Base-by-base conservation (phyloP, 2,888 invertebrate genomes). In the Zeuzera pyrina region DNA sequence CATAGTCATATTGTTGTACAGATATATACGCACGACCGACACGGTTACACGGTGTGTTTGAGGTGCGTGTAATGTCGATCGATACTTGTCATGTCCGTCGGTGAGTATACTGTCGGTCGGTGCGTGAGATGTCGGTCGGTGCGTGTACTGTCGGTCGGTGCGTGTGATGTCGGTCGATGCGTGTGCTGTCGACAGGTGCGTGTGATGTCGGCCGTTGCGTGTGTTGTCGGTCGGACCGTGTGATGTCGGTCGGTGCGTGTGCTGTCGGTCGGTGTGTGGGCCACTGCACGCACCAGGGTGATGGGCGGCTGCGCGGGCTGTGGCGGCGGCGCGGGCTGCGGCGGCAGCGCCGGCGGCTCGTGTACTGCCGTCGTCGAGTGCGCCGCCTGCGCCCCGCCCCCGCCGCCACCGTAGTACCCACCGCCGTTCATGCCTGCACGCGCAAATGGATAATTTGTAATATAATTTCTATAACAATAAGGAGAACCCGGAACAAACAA, bases 351-450 rank as follows among this genome's bases (percentile, higher is more conserved):
- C 46, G 65, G 62, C 53, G 76, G 60, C 57, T 77, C 78, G 71
- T 79, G 79, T 65, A 60, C 73, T 15, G 72, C 85, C 36, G 94
- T 93, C 72, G 94, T 93, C 77, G 92, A 92, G 85, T 94, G 94
- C 60, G 93, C 94, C 78, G 93, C 93, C 86, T 94, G 94, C 64
- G 69, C 90, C 50, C 88, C 89, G 69, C 91, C 85, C 63, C 89
- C 87, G 73, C 89, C 68, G 70, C 57, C 70, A 85, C 81, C 68
- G 89, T 91, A 86, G n/a, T n/a, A n/a, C n/a, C n/a, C n/a, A 86
- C 92, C 79, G 91, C 93, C 84, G 92, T 93, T 83, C 91, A 92
- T 84, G 49, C 65, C 57, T 57, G 52, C 39, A n/a, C n/a, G n/a
- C n/a, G n/a, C n/a, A n/a, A n/a, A n/a, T n/a, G n/a, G n/a, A n/a